Percentiles rank a stretch among this genome's conserved stretches.
Evolutionary conservation across 2,113 vertebrate species (phyloP).

Genomic region (Athene cunicularia): DNA sequence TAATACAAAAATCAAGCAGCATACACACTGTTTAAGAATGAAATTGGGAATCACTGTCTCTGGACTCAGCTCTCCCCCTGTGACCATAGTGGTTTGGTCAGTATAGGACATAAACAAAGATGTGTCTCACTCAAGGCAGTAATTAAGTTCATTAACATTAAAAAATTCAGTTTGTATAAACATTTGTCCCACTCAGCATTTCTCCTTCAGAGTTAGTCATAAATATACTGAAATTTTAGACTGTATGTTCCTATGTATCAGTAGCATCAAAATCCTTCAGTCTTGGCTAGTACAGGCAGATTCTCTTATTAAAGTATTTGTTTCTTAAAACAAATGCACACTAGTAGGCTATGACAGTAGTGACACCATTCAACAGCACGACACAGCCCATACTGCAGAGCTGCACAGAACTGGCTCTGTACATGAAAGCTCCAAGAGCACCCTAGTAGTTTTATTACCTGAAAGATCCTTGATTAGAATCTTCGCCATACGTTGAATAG

Average conservation of each 20-base stretch:
- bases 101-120: not conserved
- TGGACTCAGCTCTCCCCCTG: not conserved
- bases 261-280: not conserved
- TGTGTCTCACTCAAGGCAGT: not conserved
- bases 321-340: not conserved
- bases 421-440: not conserved
- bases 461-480: slow-evolving; percentile 84
- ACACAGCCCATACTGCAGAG: not conserved
- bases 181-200: not conserved
- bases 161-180: not conserved
- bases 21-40: not conserved
- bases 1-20: not conserved
- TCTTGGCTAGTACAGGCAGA: not conserved
- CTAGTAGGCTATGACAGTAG: not conserved
- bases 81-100: not conserved
- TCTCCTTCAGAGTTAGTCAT: not conserved
- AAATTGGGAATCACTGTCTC: not conserved
- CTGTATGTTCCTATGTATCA: not conserved
- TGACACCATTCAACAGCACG: not conserved
- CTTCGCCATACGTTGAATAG: slow-evolving; percentile 90
- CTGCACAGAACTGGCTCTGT: rapidly evolving
- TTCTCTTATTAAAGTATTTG: not conserved
- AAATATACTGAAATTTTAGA: not conserved
- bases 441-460: slow-evolving; percentile 73
- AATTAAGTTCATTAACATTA: not conserved